These are phyloP conservation scores for Polyommatus iphigenia DNA, from an alignment of 2,888 invertebrate genomes.

Conservation along the genomic window DNA sequence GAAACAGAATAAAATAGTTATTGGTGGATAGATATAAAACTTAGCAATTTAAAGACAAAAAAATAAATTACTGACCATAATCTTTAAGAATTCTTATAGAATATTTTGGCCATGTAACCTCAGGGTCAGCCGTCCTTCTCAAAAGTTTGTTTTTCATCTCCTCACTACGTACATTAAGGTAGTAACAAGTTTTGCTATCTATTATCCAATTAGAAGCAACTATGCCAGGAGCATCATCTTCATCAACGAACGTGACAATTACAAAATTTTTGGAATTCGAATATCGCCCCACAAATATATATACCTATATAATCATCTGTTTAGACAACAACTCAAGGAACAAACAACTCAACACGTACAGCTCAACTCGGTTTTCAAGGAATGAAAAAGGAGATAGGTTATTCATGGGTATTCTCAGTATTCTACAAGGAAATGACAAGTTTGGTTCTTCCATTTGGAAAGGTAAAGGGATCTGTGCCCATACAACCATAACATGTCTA, in stretches of 20 bases:
- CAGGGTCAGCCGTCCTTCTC: background rate
- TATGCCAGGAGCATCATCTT: slow-evolving; percentile 8
- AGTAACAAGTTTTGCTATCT: background rate
- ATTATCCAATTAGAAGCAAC: background rate
- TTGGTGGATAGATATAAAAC: background rate
- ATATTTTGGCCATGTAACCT: background rate
- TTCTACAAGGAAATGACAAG: too few relatives aligned
- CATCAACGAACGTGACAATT: background rate
- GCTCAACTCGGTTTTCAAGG: too few relatives aligned
- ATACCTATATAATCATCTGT: too few relatives aligned
- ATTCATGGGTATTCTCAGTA: too few relatives aligned
- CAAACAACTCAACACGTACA: too few relatives aligned
- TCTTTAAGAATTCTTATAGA: background rate
- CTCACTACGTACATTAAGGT: background rate
- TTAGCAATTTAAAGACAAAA: background rate
- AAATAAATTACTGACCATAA: background rate
- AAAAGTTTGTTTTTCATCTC: background rate
- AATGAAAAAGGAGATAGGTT: too few relatives aligned
- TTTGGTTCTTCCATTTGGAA: too few relatives aligned
- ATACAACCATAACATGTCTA: too few relatives aligned
- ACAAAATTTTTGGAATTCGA: background rate
- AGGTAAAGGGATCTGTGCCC: too few relatives aligned
- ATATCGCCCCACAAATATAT: too few relatives aligned
- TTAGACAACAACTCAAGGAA: too few relatives aligned
- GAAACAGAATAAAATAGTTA: too few relatives aligned